These are phyloP conservation scores for Coturnix japonica DNA, from an alignment of 2,113 vertebrate genomes.

Conservation along the genomic window DNA sequence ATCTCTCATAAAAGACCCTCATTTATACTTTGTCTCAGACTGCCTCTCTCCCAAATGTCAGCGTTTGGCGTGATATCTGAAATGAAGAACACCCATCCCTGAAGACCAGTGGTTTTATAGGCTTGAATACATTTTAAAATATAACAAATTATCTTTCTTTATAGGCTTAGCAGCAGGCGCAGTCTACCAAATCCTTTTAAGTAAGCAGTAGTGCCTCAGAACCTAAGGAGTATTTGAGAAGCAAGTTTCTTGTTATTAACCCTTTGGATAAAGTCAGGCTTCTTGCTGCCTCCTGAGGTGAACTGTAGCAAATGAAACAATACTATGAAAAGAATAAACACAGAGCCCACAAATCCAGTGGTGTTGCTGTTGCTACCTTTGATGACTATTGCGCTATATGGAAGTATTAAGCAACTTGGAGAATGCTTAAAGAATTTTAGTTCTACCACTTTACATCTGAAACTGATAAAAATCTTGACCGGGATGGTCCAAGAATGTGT, in stretches of 20 bases:
- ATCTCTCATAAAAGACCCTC: not conserved
- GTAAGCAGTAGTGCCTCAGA: not conserved
- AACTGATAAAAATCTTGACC: conserved; percentile 49
- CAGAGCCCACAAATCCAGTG: not conserved
- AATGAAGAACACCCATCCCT: not conserved
- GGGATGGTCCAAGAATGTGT: conserved; percentile 45
- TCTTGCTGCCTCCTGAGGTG: not conserved
- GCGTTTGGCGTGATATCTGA: conserved; percentile 16
- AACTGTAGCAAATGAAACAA: not conserved
- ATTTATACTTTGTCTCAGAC: conserved; percentile 4
- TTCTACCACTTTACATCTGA: conserved; percentile 42
- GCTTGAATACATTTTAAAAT: conserved; percentile 36
- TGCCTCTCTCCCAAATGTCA: conserved; percentile 4
- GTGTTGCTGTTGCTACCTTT: not conserved
- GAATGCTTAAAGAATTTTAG: conserved; percentile 29
- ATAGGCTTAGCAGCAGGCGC: conserved; percentile 5
- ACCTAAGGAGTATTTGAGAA: not conserved
- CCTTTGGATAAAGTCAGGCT: not conserved
- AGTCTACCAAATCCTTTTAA: conserved; percentile 35
- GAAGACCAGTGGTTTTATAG: conserved; percentile 36
- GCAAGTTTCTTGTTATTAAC: not conserved
- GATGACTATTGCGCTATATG: fast-evolving
- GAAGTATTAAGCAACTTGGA: conserved; percentile 1
- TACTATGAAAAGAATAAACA: not conserved
- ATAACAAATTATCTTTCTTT: conserved; percentile 48